Base-by-base conservation (phyloP, 2,797 vertebrate genomes). In the Tadarida brasiliensis region DNA sequence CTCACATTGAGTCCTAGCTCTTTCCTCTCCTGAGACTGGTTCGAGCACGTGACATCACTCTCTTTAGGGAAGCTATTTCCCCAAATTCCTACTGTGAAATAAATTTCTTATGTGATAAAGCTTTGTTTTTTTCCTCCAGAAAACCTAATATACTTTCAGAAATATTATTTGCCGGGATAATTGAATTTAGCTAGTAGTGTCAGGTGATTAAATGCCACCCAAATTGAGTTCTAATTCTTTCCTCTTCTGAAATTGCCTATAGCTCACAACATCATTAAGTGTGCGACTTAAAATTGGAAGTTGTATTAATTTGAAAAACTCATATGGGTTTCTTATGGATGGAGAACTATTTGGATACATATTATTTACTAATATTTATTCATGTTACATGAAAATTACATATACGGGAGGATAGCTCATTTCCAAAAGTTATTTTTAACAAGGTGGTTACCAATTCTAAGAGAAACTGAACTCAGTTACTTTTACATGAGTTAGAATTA, bases 391-490 rank as follows among this genome's bases (percentile, higher is more conserved):
- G 15, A 87, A 92, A 94, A 90, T 54, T 35, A 1, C 14, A 39
- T 19, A 35, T 1, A n/a, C 24, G 74, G 2, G 26, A 56, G 35
- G 5, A 47, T 20, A 87, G 11, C 24, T 86, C 67, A 94, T 63
- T 83, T 89, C 61, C 24, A 71, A 95, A 88, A 73, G 39, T 89
- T 87, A 76, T 28, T 61, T 96, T 94, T 86, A 86, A 78, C 22
- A 63, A 80, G n/a, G 14, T 49, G 14, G 9, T 47, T 90, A 86
- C 81, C 7, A 73, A 76, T 35, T 15, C 20, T 76, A 94, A 82
- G 85, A 28, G 15, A 87, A 71, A 92, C 20, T 12, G 5, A 90
- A 15, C 14, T 90, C 0, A 0, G 35, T 26, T 84, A 26, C 85
- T 90, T 84, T 92, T 47, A 88, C 84, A 81, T 90, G 65, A 78